These are phyloP conservation scores for Metopolophium dirhodum DNA, from an alignment of 1,140 invertebrate species.

Conservation along the genomic window DNA sequence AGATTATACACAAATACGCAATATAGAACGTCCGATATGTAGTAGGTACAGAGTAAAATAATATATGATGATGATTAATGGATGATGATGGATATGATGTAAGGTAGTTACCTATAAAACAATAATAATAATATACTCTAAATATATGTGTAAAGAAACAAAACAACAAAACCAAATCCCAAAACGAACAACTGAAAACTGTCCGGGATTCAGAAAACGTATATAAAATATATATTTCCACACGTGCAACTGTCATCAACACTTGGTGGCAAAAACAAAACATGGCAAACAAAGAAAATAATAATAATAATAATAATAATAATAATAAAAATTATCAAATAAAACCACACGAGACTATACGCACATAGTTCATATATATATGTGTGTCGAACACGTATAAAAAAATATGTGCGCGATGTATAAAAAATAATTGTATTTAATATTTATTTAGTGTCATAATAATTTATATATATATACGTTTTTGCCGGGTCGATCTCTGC, in stretches of 20 bases:
- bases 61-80: neutral
- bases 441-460: slow-evolving; percentile 22
- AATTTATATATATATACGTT: slow-evolving; percentile 27
- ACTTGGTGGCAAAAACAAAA: slow-evolving; percentile 57
- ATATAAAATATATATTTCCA: slow-evolving; percentile 52
- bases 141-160: neutral
- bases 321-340: slow-evolving; percentile 45
- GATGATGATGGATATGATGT: neutral
- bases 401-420: slow-evolving; percentile 30
- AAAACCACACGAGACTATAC: slow-evolving; percentile 53
- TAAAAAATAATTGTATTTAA: slow-evolving; percentile 7
- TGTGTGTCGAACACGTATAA: slow-evolving; percentile 51
- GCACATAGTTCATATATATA: slow-evolving; percentile 47
- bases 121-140: slow-evolving; percentile 11
- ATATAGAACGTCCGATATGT: neutral
- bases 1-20: neutral
- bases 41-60: neutral
- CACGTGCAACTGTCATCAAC: slow-evolving; percentile 56
- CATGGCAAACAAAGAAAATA: slow-evolving; percentile 55
- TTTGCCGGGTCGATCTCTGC: slow-evolving; percentile 40
- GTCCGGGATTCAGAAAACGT: slow-evolving; percentile 46
- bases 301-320: slow-evolving; percentile 39
- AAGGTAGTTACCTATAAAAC: neutral
- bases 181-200: slow-evolving; percentile 54
- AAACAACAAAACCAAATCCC: slow-evolving; percentile 14